Evolutionary conservation across 35 echinoderm and acorn worm species (phyloP).

Genomic region (Hemicentrotus pulcherrimus): DNA sequence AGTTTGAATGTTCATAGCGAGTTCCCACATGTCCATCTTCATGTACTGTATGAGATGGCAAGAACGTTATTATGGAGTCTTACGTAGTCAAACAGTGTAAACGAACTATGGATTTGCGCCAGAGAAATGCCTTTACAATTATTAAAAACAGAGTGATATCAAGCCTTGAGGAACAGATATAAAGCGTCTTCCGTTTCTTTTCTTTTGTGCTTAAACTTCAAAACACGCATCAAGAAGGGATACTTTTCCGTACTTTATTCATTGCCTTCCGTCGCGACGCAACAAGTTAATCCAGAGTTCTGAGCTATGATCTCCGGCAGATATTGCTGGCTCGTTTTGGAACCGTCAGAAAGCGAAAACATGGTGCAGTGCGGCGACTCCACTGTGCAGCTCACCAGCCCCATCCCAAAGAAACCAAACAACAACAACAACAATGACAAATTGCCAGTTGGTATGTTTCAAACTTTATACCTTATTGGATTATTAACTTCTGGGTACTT

Average conservation of each 20-base stretch:
- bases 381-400: slow-evolving; percentile 10
- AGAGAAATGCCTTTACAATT: neutral
- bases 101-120: neutral
- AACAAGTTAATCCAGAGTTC: neutral
- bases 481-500: no score
- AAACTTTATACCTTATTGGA: neutral
- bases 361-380: slow-evolving; percentile 37
- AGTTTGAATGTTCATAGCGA: no score
- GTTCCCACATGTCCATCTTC: neutral
- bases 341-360: slow-evolving; percentile 41
- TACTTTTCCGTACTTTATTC: neutral
- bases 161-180: neutral
- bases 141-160: neutral
- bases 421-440: slow-evolving; percentile 43
- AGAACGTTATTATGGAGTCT: neutral
- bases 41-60: neutral
- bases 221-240: neutral
- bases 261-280: neutral
- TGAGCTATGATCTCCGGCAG: slow-evolving; percentile 37
- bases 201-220: neutral
- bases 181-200: neutral
- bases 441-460: slow-evolving; percentile 13
- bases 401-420: slow-evolving; percentile 42
- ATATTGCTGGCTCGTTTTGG: slow-evolving; percentile 44
- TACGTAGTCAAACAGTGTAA: neutral